Conservation (phyloP, 2,888 invertebrate genomes). For the Parnassius mnemosyne region DNA sequence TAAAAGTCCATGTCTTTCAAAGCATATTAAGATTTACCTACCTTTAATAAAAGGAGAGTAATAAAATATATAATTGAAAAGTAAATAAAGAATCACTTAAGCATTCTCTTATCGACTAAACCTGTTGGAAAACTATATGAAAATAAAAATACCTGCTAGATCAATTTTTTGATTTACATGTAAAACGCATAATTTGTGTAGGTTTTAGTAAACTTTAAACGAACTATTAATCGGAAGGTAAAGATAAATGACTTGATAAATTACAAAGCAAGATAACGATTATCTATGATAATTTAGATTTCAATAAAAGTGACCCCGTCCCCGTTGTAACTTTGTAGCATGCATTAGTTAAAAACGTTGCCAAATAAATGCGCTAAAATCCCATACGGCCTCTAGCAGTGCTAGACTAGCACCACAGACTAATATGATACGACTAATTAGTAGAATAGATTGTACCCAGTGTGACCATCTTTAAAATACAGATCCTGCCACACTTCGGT, state of each 20-base stretch:
- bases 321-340: no score
- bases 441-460: no score
- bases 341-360: no score
- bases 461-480: no score
- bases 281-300: constrained; percentile 13
- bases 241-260: constrained; percentile 8
- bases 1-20: background rate
- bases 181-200: background rate
- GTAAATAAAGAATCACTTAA: no score
- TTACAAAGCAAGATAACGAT: constrained; percentile 9
- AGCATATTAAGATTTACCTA: background rate
- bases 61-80: background rate
- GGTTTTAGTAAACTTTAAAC: background rate
- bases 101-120: background rate
- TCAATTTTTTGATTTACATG: background rate
- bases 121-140: background rate
- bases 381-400: no score
- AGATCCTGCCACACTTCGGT: no score
- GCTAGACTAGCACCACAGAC: no score
- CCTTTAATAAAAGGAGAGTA: background rate
- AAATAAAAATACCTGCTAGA: constrained; percentile 4
- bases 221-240: background rate
- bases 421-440: no score
- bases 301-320: constrained; percentile 6
- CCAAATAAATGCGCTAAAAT: no score